Conservation (phyloP, 2,797 vertebrate genomes). For the Enteromius thamalakanensis region DNA sequence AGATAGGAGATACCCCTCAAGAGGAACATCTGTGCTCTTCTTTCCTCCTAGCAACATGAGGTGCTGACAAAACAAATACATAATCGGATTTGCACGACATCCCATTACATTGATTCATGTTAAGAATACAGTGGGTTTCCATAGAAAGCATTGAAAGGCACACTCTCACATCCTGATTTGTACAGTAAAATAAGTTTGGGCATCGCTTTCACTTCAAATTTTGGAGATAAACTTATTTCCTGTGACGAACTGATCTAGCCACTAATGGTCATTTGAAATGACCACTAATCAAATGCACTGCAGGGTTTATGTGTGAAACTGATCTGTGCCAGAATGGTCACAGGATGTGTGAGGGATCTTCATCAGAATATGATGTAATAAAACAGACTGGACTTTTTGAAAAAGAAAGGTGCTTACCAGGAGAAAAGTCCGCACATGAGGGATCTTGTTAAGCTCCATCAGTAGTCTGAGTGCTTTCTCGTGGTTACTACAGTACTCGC, state of each 20-base stretch:
- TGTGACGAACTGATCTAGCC: background rate
- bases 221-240: background rate
- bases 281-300: background rate
- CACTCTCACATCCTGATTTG: slow-evolving; percentile 29
- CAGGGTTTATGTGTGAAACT: background rate
- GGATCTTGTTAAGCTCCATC: slow-evolving; percentile 97
- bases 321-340: background rate
- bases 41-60: slow-evolving; percentile 98
- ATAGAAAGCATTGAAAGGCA: slow-evolving; percentile 6
- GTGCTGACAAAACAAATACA: slow-evolving; percentile 76
- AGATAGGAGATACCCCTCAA: slow-evolving; percentile 94
- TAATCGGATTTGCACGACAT: background rate
- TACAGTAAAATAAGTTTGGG: background rate
- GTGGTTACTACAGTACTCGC: slow-evolving; percentile 98
- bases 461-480: slow-evolving; percentile 96
- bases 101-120: background rate
- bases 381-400: background rate
- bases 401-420: slow-evolving; percentile 81
- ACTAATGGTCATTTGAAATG: background rate
- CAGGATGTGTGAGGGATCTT: background rate
- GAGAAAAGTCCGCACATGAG: slow-evolving; percentile 90
- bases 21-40: slow-evolving; percentile 95
- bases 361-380: slow-evolving; percentile 14
- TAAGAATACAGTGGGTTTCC: slow-evolving; percentile 7
- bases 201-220: slow-evolving; percentile 26